Base-by-base conservation (phyloP, 2,113 vertebrate genomes). In the Rallus limicola region DNA sequence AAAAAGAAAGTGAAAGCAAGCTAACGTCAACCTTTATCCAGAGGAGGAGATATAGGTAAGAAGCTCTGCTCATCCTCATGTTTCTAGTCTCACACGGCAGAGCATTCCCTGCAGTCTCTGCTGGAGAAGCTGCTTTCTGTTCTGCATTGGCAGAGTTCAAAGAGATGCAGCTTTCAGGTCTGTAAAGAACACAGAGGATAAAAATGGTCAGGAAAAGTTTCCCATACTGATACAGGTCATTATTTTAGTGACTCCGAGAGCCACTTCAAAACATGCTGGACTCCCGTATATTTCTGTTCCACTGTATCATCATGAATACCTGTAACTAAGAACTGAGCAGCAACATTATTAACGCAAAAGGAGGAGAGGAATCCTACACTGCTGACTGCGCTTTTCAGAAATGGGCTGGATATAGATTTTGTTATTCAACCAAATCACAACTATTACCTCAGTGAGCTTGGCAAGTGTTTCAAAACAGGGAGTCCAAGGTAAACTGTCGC, bases 371-470 rank as follows among this genome's bases (percentile, higher is more conserved):
- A 91, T 75, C 38, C 50, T 86, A 16, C 26, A 7, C 64, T 74
- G 19, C 71, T 75, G 64, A 63, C 42, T 62, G 64, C 7, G 38
- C 42, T 94, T 74, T 80, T 83, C 34, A 95, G 72, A 93, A 94
- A 56, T 17, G 50, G 69, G 18, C 52, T 90, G 59, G 46, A n/a
- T 83, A 86, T 31, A 60, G 72, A 84, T 94, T 96, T 82, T 75
- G 19, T 94, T 94, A 91, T 44, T 82, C 83, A 86, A 82, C 16
- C 48, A 91, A 91, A 93, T 92, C 44, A 69, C 83, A 95, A 55
- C 29, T 42, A 31, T 92, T 86, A 85, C 86, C 46, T 64, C 44
- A 31, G 60, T 58, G 44, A 90, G 48, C 44, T 63, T 79, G 70
- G 38, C 58, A 88, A 93, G 46, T 40, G n/a, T 53, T 93, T 95